Conservation (phyloP, 2,113 vertebrate species). For the Notarius quadriscutis region DNA sequence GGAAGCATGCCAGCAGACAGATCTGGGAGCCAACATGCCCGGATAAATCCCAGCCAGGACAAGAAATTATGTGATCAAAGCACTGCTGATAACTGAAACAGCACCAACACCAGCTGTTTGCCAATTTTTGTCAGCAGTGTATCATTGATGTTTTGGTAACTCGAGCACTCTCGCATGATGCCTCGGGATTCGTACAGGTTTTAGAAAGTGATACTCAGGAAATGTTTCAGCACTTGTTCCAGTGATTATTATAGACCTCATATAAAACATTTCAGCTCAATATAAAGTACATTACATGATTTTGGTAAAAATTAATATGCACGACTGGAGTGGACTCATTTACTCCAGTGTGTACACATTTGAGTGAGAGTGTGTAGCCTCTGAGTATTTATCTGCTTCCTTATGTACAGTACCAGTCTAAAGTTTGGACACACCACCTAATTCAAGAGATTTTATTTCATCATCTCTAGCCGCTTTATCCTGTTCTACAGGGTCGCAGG, state of each 20-base stretch:
- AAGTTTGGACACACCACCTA: too few relatives aligned
- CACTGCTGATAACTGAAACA: constrained; percentile 22
- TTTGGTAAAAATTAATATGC: neutral
- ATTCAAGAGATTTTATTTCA: too few relatives aligned
- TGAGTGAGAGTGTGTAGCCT: neutral
- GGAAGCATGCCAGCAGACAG: neutral
- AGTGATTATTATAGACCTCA: neutral
- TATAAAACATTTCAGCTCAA: neutral
- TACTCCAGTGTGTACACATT: neutral
- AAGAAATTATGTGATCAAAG: constrained; percentile 17
- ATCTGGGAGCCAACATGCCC: neutral
- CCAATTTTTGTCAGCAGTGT: constrained; percentile 14
- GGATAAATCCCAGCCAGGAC: neutral
- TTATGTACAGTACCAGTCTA: too few relatives aligned
- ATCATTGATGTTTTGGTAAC: constrained; percentile 34
- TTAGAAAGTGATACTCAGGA: neutral
- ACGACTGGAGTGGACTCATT: neutral
- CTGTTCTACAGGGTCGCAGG: too few relatives aligned
- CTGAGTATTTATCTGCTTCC: neutral
- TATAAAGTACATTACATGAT: neutral
- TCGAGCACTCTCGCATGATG: neutral
- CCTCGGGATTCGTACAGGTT: neutral
- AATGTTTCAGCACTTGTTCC: neutral
- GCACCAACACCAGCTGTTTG: constrained; percentile 21
- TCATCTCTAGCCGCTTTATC: too few relatives aligned